Base-by-base conservation (phyloP, 30 jellyfish, hydroid and myxozoan species). In the Chrysaora quinquecirrha region DNA sequence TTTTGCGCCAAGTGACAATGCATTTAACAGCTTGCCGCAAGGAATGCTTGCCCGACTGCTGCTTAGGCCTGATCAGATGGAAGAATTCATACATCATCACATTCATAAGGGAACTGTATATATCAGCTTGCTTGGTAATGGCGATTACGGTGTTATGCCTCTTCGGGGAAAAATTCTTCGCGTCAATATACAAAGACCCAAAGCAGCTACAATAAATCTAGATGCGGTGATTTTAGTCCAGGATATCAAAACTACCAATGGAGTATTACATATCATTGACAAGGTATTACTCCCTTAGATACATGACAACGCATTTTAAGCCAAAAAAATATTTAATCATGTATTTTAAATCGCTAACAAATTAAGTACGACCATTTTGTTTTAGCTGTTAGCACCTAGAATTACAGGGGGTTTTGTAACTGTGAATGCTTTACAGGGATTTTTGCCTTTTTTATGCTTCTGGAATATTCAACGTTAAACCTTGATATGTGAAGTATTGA, bases 1-100 rank as follows among this genome's bases (percentile, higher is more conserved):
- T 9, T 87, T 87, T 63, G 96, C 90, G 2, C 96, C 96, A n/a
- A 67, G 76, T 12, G 80, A 87, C 64, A 72, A 33, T 14, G 96
- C 96, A 2, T 49, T 87, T 46, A 34, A 67, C 9, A 68, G 63
- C 7, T 30, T 87, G 56, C 80, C 90, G 0, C 49, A 30, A 4
- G 78, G 64, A 20, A 48, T 73, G 70, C 79, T 47, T 27, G 65
- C 65, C 20, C n/a, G 60, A 0, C 48, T 87, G 50, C 83, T 66
- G 46, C 65, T 61, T 28, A 48, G 49, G 32, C 89, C 87, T 19
- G 49, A 9, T 1, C 22, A 19, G 73, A 16, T 75, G 64, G 47
- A 71, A 52, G 56, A 70, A 33, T 38, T 85, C 50, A 54, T 85
- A 1, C 73, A 50, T 20, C 84, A 75, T 12, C 85, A 85, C 47